Evolutionary conservation across 2,113 vertebrate genomes (phyloP), one percentile per base, ranked within the genome.

Genomic region (Marmota monax): DNA sequence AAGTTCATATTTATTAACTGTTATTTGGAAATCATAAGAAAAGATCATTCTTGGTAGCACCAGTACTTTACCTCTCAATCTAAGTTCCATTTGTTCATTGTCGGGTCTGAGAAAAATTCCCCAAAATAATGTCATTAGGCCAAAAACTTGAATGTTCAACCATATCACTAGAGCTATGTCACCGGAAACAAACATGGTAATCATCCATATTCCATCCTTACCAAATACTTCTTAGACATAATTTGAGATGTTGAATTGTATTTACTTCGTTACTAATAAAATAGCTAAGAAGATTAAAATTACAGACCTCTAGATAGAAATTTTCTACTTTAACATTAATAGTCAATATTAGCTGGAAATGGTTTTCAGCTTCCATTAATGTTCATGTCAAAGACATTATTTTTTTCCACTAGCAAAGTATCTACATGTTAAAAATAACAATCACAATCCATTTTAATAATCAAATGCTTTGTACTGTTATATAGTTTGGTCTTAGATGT

Each of bases 401-500:
- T 32, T 45, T 93, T 51, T 23, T 25, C 20, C 16, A 12, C 13
- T 27, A 76, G 51, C 25, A 90, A 79, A 86, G 58, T 96, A 27
- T 37, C 20, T 74, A 39, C 5, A 51, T n/a, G 7, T 69, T 63
- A 56, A 34, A 94, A 79, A 48, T 53, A 29, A 34, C 32, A 63
- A 82, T 74, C 7, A 48, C 48, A 25, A 2, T 25, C 1, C 3
- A n/a, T 14, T 69, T 74, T 82, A 69, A 78, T 51, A 73, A 32
- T 73, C 23, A 90, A 90, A 74, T 74, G 27, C 32, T 74, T 3
- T 22, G 95, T 96, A 45, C 94, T 93, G 17, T 90, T 32, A 90
- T 85, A 84, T 70, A 14, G 61, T 51, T 94, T 72, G 29, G 22
- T 84, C 89, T 82, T 79, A 65, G 78, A 86, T 11, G 69, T 97